These are phyloP conservation scores for Flabesymbios commensalis DNA, from an alignment of 2,888 invertebrate species.

Conservation along the genomic window DNA sequence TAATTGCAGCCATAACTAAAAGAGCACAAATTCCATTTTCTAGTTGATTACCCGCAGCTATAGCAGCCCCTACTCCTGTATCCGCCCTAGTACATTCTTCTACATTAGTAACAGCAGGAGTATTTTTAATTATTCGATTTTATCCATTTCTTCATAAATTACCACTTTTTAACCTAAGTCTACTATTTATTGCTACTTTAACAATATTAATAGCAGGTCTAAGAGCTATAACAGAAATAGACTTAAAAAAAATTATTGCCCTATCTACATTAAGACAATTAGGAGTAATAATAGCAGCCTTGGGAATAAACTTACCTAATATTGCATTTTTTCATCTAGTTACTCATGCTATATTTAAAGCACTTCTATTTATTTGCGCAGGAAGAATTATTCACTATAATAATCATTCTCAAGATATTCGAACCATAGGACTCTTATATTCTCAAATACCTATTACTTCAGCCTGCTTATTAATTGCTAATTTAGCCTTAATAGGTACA, in stretches of 20 bases:
- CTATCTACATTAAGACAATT: constrained; percentile 77
- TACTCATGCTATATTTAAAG: constrained; percentile 77
- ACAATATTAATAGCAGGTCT: constrained; percentile 56
- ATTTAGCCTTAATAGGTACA: constrained; percentile 40
- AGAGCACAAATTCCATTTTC: constrained; percentile 83
- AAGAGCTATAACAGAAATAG: constrained; percentile 61
- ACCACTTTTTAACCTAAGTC: constrained; percentile 62
- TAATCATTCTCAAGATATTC: constrained; percentile 72
- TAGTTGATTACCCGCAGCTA: constrained; percentile 75
- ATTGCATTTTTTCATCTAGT: constrained; percentile 75
- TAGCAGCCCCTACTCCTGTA: constrained; percentile 77
- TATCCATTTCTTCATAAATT: constrained; percentile 63
- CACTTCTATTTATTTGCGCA: constrained; percentile 75
- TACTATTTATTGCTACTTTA: constrained; percentile 64
- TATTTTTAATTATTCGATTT: constrained; percentile 77
- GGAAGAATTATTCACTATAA: constrained; percentile 73
- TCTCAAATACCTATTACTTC: constrained; percentile 41
- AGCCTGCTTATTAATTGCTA: constrained; percentile 32
- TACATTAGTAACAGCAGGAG: constrained; percentile 77
- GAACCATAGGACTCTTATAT: constrained; percentile 50
- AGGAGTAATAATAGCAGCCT: constrained; percentile 73
- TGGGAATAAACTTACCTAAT: constrained; percentile 66
- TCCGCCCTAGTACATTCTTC: constrained; percentile 80
- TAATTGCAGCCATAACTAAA: constrained; percentile 72
- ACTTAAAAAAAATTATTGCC: constrained; percentile 80